A percentile compares a stretch with the other conserved stretches of the same genome.
Evolutionary conservation across 2,113 vertebrate species (phyloP).

Genomic region (Python bivittatus): DNA sequence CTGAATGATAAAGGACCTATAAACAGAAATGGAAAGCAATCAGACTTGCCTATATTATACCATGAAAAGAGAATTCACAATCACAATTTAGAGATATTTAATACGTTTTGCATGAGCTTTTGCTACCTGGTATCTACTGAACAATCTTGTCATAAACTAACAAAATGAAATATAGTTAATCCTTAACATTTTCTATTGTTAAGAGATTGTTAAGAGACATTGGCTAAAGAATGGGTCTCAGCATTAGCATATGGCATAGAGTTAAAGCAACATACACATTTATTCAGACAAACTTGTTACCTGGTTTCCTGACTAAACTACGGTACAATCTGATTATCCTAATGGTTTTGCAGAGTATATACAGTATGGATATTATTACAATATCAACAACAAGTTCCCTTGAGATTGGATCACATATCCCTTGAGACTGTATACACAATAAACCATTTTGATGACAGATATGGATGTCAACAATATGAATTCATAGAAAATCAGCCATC

Average conservation of each 20-base stretch:
- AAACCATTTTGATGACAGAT: not conserved
- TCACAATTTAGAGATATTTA: not conserved
- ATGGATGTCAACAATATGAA: not conserved
- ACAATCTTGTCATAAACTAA: not conserved
- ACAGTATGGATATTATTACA: not conserved
- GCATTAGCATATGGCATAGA: not conserved
- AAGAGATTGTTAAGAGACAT: not conserved
- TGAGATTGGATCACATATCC: not conserved
- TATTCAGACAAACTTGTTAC: not conserved
- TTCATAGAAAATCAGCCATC: too few species aligned
- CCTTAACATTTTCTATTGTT: not conserved
- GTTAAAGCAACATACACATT: not conserved
- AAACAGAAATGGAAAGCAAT: not conserved
- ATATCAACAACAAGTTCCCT: not conserved
- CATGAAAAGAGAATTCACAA: not conserved
- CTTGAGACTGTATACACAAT: not conserved
- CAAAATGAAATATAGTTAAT: not conserved
- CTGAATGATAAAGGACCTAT: not conserved
- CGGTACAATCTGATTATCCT: not conserved
- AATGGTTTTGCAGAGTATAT: not conserved
- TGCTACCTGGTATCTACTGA: conserved; percentile 10
- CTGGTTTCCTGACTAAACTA: not conserved
- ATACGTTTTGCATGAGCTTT: not conserved
- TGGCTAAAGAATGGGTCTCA: not conserved
- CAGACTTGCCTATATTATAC: not conserved